Evolutionary conservation across 64 coral and sea anemone genomes (phyloP).

Genomic region (Exaiptasia diaphana): DNA sequence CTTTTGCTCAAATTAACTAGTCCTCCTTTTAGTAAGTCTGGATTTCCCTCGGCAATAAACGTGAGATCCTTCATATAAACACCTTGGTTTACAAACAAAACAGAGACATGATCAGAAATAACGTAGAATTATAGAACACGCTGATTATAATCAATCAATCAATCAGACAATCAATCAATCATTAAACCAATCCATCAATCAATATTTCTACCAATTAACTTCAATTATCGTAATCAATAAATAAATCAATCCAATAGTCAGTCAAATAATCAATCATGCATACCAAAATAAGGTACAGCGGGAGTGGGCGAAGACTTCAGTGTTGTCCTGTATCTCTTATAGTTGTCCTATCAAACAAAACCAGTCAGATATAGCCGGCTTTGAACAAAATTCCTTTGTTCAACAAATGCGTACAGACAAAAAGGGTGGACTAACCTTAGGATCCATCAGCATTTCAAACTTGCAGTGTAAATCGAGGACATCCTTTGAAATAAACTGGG

Average conservation of each 20-base stretch:
- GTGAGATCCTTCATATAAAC: slow-evolving; percentile 99
- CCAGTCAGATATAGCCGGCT: not conserved
- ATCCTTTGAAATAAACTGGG: slow-evolving; percentile 53
- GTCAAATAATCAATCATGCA: not conserved
- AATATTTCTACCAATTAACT: too few species aligned
- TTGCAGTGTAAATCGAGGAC: slow-evolving; percentile 69
- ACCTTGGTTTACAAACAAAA: too few species aligned
- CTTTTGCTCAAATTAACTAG: slow-evolving; percentile 84
- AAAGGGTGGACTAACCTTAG: slow-evolving; percentile 41
- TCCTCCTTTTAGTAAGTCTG: slow-evolving; percentile 93
- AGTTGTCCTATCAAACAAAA: slow-evolving; percentile 67
- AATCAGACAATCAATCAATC: too few species aligned
- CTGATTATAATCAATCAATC: too few species aligned
- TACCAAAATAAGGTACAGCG: slow-evolving; percentile 95
- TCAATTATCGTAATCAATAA: too few species aligned
- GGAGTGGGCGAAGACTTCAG: slow-evolving; percentile 80
- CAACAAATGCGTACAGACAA: not conserved
- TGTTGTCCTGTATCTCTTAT: slow-evolving; percentile 84
- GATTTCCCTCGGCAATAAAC: slow-evolving; percentile 91
- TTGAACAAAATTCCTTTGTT: not conserved
- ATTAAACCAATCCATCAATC: too few species aligned
- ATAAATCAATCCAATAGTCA: too few species aligned
- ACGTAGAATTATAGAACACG: not conserved
- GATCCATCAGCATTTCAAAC: slow-evolving; percentile 95
- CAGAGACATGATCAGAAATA: not conserved